These are phyloP conservation scores for Scolopax rusticola DNA, from an alignment of 2,797 vertebrate genomes.

Conservation along the genomic window DNA sequence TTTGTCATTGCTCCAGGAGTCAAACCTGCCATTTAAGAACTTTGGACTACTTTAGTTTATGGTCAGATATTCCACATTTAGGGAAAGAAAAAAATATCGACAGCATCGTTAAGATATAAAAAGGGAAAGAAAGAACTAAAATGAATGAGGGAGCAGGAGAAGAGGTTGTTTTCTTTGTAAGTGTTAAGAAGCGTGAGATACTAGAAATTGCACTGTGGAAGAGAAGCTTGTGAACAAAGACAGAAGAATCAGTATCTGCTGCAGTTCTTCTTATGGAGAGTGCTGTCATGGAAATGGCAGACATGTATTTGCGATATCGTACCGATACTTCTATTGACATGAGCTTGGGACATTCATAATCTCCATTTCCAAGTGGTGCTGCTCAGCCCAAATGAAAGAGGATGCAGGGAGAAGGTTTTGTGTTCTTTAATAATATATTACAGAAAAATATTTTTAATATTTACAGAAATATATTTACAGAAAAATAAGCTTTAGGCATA, in stretches of 20 bases:
- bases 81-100: background rate
- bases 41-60: background rate
- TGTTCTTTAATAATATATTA: background rate
- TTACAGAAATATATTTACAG: background rate
- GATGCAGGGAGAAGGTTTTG: background rate
- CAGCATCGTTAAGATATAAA: background rate
- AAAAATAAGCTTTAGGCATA: background rate
- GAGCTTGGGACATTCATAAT: background rate
- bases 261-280: background rate
- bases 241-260: background rate
- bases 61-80: background rate
- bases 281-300: background rate
- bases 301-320: fast-evolving
- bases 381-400: background rate
- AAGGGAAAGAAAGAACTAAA: background rate
- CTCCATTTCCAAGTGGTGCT: background rate
- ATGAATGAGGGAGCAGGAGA: background rate
- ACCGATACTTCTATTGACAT: background rate
- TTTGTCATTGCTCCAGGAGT: background rate
- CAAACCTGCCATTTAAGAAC: background rate
- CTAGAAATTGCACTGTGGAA: background rate
- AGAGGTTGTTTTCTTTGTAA: background rate
- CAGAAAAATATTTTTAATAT: background rate
- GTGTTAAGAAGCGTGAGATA: background rate
- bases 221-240: background rate